phyloP scores from a whole-genome alignment of 2,888 invertebrate genomes.

The Dryococelus australis region DNA sequence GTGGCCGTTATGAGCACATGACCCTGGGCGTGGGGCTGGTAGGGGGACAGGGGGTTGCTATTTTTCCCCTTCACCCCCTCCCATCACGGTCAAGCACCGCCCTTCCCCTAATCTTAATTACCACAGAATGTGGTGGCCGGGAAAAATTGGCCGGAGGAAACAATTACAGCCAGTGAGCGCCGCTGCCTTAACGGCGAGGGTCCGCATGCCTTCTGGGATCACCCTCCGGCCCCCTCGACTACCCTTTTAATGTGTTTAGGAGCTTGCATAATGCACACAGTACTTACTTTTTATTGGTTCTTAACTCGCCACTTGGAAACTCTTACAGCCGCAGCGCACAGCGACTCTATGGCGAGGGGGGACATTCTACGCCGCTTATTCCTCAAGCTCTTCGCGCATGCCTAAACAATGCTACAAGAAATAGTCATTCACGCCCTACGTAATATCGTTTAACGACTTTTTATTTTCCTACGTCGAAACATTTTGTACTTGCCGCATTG shows the following conservation, averaged over 20 bases:
- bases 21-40: too few relatives aligned
- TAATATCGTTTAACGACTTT: neutral
- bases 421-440: neutral
- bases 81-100: neutral
- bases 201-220: neutral
- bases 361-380: neutral
- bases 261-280: neutral
- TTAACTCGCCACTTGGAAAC: neutral
- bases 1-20: too few relatives aligned
- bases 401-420: neutral
- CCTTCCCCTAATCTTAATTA: neutral
- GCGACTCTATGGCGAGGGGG: neutral
- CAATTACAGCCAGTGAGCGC: neutral
- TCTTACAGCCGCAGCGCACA: neutral
- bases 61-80: neutral
- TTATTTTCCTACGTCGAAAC: neutral
- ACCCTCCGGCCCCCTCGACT: neutral
- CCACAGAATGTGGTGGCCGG: neutral
- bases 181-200: too few relatives aligned
- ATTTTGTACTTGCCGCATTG: neutral
- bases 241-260: neutral
- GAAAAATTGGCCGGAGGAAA: conserved; percentile 11
- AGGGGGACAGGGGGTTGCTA: neutral
- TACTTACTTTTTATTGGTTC: conserved; percentile 16
- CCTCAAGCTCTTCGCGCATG: neutral